phyloP scores from a whole-genome alignment of 2,888 invertebrate species.

The Encarsia formosa region DNA sequence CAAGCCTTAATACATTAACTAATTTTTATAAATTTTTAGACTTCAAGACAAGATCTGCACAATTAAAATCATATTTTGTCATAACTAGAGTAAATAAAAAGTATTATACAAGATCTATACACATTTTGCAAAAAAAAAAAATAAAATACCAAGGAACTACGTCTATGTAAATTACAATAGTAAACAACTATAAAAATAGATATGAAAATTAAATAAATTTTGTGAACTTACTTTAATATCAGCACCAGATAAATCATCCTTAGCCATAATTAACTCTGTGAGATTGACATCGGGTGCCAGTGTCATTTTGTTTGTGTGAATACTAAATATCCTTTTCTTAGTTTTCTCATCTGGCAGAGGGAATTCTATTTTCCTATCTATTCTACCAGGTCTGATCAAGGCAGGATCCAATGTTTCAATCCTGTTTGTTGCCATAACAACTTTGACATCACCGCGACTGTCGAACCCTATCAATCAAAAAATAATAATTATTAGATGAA shows the following conservation, averaged over 20 bases:
- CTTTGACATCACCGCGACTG: slow-evolving; percentile 57
- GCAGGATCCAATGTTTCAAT: slow-evolving; percentile 99
- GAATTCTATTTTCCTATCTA: slow-evolving; percentile 99
- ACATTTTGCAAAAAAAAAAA: no score
- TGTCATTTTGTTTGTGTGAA: slow-evolving; percentile 99
- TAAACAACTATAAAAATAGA: not conserved
- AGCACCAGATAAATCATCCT: slow-evolving; percentile 97
- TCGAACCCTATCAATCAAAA: slow-evolving; percentile 42
- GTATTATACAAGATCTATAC: no score
- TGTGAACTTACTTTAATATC: slow-evolving; percentile 73
- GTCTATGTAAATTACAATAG: no score
- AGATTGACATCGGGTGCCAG: slow-evolving; percentile 94
- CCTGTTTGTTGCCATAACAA: slow-evolving; percentile 95
- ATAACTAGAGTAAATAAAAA: no score
- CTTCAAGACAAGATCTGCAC: not conserved
- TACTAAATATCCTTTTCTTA: slow-evolving; percentile 92
- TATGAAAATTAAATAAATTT: not conserved
- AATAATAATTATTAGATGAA: slow-evolving; percentile 52
- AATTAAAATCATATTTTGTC: no score
- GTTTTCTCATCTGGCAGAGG: slow-evolving; percentile 99
- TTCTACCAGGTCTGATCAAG: slow-evolving; percentile 95
- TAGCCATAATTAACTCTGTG: slow-evolving; percentile 96
- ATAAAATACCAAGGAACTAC: no score
- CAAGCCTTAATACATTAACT: not conserved
- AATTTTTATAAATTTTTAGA: not conserved